Percentiles rank a stretch among this genome's conserved stretches.
Evolutionary conservation across 1,140 invertebrate genomes (phyloP).

Genomic region (Lepidurus apus): DNA sequence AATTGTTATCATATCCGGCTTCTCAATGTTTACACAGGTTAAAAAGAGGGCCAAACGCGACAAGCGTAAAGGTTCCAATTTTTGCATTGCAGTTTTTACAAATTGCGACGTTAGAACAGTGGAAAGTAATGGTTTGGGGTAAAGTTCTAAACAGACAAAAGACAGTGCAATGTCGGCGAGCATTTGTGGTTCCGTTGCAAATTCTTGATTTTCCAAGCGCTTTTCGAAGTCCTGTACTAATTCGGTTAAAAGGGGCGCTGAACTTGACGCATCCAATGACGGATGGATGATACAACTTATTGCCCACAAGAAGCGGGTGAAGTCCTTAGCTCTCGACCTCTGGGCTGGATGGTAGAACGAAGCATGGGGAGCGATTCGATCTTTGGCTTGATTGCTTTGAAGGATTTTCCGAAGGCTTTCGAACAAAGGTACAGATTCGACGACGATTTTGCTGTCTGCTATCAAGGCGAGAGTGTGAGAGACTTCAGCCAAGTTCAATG

Average conservation of each 20-base stretch:
- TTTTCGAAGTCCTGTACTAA: conserved; percentile 6
- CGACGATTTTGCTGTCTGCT: conserved; percentile 23
- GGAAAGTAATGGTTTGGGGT: not conserved
- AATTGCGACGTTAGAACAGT: not conserved
- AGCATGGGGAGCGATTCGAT: not conserved
- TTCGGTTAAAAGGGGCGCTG: not conserved
- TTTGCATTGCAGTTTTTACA: not conserved
- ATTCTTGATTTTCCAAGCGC: conserved; percentile 3
- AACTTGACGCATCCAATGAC: not conserved
- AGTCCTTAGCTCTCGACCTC: conserved; percentile 29
- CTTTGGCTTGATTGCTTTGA: not conserved
- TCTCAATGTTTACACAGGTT: not conserved
- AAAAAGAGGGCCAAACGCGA: not conserved
- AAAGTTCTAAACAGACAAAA: conserved; percentile 25
- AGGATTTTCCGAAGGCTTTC: conserved; percentile 6
- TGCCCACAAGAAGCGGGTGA: conserved; percentile 29
- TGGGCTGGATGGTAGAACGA: conserved; percentile 27
- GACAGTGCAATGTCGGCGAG: conserved; percentile 29
- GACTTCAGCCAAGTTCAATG: conserved; percentile 25
- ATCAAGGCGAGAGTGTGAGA: conserved; percentile 27
- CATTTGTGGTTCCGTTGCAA: not conserved
- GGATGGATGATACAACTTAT: conserved; percentile 11
- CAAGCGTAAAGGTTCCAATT: not conserved
- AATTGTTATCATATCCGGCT: not conserved
- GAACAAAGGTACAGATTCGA: not conserved